Conservation (phyloP, 2,888 invertebrate genomes). For the Onthophagus sagittarius region DNA sequence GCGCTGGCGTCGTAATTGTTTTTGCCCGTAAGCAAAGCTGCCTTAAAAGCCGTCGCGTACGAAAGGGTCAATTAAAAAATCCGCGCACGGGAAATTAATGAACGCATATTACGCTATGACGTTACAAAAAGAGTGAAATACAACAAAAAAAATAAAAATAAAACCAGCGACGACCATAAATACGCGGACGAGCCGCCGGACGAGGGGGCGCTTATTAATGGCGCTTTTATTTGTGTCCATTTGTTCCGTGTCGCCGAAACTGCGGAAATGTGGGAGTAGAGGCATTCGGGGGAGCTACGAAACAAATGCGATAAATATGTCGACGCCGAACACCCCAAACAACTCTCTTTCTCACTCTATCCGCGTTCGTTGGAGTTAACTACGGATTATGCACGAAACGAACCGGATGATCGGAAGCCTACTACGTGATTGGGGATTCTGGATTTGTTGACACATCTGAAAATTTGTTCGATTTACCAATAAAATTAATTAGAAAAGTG, state of each 20-base stretch:
- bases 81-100: not conserved
- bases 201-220: not conserved
- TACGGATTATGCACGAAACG: not conserved
- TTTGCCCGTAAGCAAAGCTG: not conserved
- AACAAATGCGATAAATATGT: not conserved
- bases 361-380: not conserved
- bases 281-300: not conserved
- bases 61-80: not conserved
- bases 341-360: not conserved
- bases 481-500: too few relatives aligned
- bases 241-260: not conserved
- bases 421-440: not conserved
- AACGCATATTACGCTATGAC: not conserved
- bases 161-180: not conserved
- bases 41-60: not conserved
- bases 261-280: not conserved
- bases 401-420: not conserved
- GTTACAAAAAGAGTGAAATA: not conserved
- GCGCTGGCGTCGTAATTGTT: not conserved
- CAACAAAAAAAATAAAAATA: not conserved
- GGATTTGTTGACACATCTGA: too few relatives aligned
- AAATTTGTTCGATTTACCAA: not conserved
- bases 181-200: not conserved
- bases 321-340: not conserved
- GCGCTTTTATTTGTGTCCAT: not conserved